A percentile compares a stretch with the other conserved stretches of the same genome.
phyloP scores from a whole-genome alignment of 2,113 vertebrate species.

The Serinus canaria region DNA sequence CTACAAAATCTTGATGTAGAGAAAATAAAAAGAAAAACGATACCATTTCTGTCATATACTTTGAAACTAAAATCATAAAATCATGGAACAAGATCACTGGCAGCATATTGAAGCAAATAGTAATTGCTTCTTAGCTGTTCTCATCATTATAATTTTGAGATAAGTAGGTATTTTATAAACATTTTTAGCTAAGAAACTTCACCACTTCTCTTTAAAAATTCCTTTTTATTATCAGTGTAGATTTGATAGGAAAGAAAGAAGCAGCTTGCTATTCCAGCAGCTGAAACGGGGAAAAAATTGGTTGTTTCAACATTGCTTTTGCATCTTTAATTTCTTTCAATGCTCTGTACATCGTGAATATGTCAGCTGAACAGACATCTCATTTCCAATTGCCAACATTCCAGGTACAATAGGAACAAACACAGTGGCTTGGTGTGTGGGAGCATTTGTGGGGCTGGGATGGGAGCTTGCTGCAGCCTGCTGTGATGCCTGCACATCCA shows the following conservation, averaged over 20 bases:
- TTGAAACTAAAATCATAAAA: slow-evolving; percentile 10
- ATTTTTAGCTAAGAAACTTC: slow-evolving; percentile 21
- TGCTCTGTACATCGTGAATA: background rate
- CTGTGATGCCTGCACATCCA: background rate
- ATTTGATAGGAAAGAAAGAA: background rate
- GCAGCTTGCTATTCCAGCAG: background rate
- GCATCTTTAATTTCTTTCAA: slow-evolving; percentile 39
- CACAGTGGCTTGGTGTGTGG: background rate
- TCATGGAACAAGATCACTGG: slow-evolving; percentile 17
- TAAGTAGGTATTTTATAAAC: slow-evolving; percentile 49
- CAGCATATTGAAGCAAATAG: background rate
- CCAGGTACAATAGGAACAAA: background rate
- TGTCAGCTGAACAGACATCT: background rate
- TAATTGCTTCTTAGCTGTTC: slow-evolving; percentile 21
- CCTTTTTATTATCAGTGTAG: slow-evolving; percentile 44
- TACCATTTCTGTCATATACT: background rate
- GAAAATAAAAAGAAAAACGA: background rate
- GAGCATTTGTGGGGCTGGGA: background rate
- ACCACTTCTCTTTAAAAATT: slow-evolving; percentile 42
- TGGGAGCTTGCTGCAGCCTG: background rate
- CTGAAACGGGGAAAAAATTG: background rate
- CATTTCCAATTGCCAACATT: background rate
- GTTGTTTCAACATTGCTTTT: slow-evolving; percentile 43
- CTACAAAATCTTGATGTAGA: background rate
- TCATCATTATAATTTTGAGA: slow-evolving; percentile 7